A percentile compares a stretch with the other conserved stretches of the same genome.
Evolutionary conservation across 2,888 invertebrate genomes (phyloP).

Genomic region (Gerris lacustris): DNA sequence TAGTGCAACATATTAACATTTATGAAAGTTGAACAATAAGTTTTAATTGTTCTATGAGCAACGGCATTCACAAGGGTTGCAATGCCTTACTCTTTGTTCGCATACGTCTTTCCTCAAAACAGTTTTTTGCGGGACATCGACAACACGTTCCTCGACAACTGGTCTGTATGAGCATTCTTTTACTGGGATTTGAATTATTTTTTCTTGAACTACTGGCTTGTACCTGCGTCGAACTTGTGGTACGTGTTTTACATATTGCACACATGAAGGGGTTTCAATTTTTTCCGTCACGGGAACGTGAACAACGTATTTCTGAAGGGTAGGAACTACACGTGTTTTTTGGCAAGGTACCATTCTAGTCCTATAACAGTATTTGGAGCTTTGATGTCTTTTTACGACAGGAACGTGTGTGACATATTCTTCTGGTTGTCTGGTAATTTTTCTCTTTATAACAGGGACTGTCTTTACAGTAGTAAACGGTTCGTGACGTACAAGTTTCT

Average conservation of each 20-base stretch:
- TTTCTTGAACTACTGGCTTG: constrained; percentile 10
- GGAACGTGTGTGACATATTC: constrained; percentile 15
- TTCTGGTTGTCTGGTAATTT: background rate
- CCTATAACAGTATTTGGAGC: background rate
- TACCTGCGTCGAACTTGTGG: background rate
- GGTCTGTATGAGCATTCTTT: constrained; percentile 9
- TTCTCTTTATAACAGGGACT: constrained; percentile 13
- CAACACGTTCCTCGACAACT: constrained; percentile 9
- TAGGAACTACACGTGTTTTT: constrained; percentile 4
- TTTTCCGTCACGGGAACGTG: constrained; percentile 15
- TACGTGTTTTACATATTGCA: constrained; percentile 12
- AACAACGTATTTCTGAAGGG: constrained; percentile 12
- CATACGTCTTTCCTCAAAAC: background rate
- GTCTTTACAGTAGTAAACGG: background rate
- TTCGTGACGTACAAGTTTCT: background rate
- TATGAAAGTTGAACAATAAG: no score
- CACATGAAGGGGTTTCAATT: constrained; percentile 8
- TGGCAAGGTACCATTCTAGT: constrained; percentile 12
- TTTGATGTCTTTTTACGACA: constrained; percentile 7
- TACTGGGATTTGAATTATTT: constrained; percentile 12
- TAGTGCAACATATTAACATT: no score
- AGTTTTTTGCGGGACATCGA: background rate
- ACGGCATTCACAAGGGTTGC: background rate
- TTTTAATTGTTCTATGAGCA: no score
- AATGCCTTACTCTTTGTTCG: background rate